Percentiles rank a stretch among this genome's conserved stretches.
phyloP scores from a whole-genome alignment of 2,797 vertebrate genomes.

The Peromyscus attwateri region DNA sequence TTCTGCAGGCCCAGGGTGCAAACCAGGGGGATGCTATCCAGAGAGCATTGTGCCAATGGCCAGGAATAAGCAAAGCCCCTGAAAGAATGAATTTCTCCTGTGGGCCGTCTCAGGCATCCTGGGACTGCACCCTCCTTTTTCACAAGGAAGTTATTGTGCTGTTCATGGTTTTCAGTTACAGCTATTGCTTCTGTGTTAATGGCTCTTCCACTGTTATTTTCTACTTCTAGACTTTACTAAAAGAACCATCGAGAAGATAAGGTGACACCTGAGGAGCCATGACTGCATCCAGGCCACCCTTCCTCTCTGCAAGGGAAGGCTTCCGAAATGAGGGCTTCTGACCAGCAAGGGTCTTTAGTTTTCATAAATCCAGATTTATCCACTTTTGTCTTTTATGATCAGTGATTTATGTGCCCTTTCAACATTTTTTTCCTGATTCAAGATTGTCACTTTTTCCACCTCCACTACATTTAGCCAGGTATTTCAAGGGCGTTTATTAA shows the following conservation, averaged over 20 bases:
- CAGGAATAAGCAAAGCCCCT: neutral
- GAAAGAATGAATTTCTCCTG: neutral
- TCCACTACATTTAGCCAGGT: neutral
- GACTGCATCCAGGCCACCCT: neutral
- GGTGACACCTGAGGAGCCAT: neutral
- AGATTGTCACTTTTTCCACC: neutral
- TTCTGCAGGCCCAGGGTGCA: neutral
- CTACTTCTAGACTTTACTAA: conserved; percentile 78
- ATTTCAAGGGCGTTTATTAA: neutral
- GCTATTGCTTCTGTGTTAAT: conserved; percentile 90
- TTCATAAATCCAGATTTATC: neutral
- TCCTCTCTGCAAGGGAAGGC: neutral
- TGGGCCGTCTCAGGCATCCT: neutral
- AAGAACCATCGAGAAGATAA: neutral
- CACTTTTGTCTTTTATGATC: neutral
- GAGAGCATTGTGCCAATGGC: neutral
- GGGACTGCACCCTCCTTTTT: neutral
- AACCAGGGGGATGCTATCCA: neutral
- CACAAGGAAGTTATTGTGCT: conserved; percentile 73
- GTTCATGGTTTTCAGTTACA: conserved; percentile 88
- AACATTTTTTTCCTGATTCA: neutral
- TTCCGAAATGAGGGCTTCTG: neutral
- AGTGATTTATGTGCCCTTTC: neutral
- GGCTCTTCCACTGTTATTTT: conserved; percentile 94
- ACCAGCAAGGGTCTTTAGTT: neutral